Evolutionary conservation across 2,797 vertebrate species (phyloP).

Genomic region (Muscicapa comitata): DNA sequence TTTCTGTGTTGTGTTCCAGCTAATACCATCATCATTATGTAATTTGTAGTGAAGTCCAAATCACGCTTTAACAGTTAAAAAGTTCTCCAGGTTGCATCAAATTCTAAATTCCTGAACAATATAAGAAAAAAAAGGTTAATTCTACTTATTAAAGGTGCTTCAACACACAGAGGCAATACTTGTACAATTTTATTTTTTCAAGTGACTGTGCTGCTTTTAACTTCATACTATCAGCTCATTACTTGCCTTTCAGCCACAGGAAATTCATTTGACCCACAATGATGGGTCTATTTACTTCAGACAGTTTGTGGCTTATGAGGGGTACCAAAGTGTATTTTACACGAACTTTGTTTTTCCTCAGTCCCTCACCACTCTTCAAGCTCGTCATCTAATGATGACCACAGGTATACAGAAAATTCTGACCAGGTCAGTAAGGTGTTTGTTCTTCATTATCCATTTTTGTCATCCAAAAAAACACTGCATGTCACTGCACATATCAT

Average conservation of each 20-base stretch:
- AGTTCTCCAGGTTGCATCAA: not conserved
- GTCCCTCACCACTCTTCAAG: not conserved
- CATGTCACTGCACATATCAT: accelerated
- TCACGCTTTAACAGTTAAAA: not conserved
- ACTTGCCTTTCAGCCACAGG: not conserved
- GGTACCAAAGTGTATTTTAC: not conserved
- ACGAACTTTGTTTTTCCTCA: not conserved
- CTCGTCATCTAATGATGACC: not conserved
- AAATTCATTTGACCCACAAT: not conserved
- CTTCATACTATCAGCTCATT: not conserved
- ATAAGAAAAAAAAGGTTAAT: not conserved
- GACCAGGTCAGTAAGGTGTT: not conserved
- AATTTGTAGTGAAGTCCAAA: not conserved
- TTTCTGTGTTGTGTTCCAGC: not conserved
- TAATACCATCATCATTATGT: not conserved
- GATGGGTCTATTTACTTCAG: not conserved
- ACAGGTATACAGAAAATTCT: not conserved
- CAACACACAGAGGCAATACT: not conserved
- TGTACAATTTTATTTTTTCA: not conserved
- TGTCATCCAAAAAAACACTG: not conserved
- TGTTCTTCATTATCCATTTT: not conserved
- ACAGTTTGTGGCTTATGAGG: not conserved
- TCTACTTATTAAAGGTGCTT: not conserved
- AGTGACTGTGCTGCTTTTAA: not conserved
- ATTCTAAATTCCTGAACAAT: not conserved